phyloP scores from a whole-genome alignment of 2,113 vertebrate species.

The Clarias magur region DNA sequence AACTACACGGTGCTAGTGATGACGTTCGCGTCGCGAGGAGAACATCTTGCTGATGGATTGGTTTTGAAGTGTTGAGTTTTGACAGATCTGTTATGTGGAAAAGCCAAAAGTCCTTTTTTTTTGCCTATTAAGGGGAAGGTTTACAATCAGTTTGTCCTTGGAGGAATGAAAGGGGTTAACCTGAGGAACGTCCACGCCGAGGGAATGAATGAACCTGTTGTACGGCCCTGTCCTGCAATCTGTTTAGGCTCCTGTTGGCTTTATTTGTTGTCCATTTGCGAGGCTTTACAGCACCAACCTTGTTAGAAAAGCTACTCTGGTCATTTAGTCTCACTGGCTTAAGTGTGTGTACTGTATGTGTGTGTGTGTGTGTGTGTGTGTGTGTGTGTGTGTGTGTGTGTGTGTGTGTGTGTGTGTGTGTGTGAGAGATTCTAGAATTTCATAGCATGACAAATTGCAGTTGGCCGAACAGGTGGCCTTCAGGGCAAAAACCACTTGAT shows the following conservation, averaged over 20 bases:
- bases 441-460: conserved; percentile 73
- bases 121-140: not conserved
- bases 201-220: not conserved
- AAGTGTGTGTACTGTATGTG: not conserved
- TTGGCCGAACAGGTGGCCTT: conserved; percentile 70
- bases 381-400: too few relatives aligned
- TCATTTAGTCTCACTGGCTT: not conserved
- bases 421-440: conserved; percentile 52
- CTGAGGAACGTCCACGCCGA: not conserved
- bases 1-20: not conserved
- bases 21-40: not conserved
- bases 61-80: not conserved
- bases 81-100: not conserved
- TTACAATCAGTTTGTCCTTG: not conserved
- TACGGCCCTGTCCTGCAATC: conserved; percentile 43
- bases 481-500: conserved; percentile 68
- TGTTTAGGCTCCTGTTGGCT: conserved; percentile 60
- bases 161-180: not conserved
- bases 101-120: not conserved
- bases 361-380: too few relatives aligned
- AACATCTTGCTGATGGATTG: not conserved
- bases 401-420: conserved; percentile 26
- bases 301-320: conserved; percentile 56
- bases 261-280: conserved; percentile 58
- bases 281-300: conserved; percentile 64